A percentile compares a stretch with the other conserved stretches of the same genome.
These are phyloP conservation scores for Mus pahari DNA, from an alignment of 2,113 vertebrate species.

Conservation along the genomic window DNA sequence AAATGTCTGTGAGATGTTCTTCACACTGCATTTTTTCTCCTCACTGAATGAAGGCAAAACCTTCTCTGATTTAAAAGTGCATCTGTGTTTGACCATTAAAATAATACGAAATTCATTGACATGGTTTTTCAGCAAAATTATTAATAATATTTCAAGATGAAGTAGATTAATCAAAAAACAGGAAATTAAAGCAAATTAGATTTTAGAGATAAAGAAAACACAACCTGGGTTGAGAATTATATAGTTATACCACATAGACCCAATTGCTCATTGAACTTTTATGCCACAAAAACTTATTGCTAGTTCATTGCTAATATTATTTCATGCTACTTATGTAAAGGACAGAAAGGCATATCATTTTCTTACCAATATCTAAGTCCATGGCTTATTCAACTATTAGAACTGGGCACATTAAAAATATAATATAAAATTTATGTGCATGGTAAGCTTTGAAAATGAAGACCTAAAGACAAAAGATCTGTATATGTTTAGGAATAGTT, in stretches of 20 bases:
- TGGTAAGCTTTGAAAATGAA: background rate
- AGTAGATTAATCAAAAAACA: background rate
- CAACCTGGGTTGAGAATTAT: background rate
- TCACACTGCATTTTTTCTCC: background rate
- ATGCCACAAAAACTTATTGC: background rate
- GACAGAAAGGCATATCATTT: no score
- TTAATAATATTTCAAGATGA: background rate
- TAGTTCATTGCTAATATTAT: background rate
- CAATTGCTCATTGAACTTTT: background rate
- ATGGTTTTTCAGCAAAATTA: background rate
- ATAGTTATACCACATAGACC: rapidly evolving
- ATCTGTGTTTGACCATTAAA: background rate
- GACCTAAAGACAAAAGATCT: background rate
- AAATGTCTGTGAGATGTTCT: background rate
- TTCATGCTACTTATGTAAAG: background rate
- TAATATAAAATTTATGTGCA: background rate
- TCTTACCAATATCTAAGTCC: background rate
- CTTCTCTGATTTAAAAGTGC: background rate
- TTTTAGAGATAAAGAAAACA: background rate
- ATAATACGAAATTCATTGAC: background rate
- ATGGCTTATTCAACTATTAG: background rate
- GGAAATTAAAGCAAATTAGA: background rate
- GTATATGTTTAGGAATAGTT: background rate
- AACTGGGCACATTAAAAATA: background rate
- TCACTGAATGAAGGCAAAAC: background rate